Base-by-base conservation (phyloP, 2,113 vertebrate genomes). In the Hoplias malabaricus region DNA sequence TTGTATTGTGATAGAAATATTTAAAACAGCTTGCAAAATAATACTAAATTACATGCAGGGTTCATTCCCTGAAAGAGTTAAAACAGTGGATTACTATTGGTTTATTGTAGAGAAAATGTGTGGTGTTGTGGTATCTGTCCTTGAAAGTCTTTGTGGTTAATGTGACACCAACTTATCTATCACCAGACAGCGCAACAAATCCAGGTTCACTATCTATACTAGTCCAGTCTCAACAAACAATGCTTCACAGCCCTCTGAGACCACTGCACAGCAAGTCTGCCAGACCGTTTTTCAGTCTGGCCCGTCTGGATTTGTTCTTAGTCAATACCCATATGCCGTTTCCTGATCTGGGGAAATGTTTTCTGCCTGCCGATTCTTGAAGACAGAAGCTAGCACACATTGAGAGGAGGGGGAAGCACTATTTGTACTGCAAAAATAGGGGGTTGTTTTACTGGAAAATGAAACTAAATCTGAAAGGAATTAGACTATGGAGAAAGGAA, bases 291-390 rank as follows among this genome's bases (percentile, higher is more conserved):
- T 83, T 72, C 25, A 73, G 25, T 25, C 13, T 23, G 69, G 42
- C 83, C 59, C 38, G 85, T 90, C 89, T 91, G 91, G 88, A 89
- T 92, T 87, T 89, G 81, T 86, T 83, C 85, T 90, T 87, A 91
- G 85, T 76, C 59, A 5, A 80, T 86, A 85, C 81, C 85, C 84
- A 86, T 85, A 72, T 87, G 83, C 73, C 67, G 54, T 88, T 91
- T 93, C 88, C 86, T 84, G 83, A 83, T 87, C 87, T 83, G 81
- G 84, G 80, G 85, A 85, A 88, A 88, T 84, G 84, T 86, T 88
- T 86, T 87, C 79, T 81, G 80, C 68, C 34, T 68, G 54, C 31
- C 13, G 50, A 72, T 78, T 62, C 84, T 82, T 65, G 83, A 83
- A 88, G 88, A 88, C 83, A 79, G 63, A 82, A 87, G 82, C 72